These are phyloP conservation scores for Mellivora capensis DNA, from an alignment of 2,113 vertebrate species.

Conservation along the genomic window DNA sequence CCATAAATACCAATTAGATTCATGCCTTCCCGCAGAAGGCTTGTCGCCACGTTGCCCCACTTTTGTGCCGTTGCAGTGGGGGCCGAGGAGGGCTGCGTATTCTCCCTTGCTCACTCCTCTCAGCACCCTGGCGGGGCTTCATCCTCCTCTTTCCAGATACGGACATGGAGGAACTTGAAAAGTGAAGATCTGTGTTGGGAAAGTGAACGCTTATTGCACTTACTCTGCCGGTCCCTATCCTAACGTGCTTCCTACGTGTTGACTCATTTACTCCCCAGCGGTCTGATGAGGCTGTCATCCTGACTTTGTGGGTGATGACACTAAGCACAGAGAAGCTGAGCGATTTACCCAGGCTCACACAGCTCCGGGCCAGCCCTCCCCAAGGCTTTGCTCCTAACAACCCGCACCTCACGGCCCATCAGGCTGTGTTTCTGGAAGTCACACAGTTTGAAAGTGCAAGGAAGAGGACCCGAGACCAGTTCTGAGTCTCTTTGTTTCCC, in stretches of 20 bases:
- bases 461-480: not conserved
- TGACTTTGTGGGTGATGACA: not conserved
- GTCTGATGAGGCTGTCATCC: not conserved
- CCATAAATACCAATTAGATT: rapidly evolving
- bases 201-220: not conserved
- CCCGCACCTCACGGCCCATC: too few species aligned
- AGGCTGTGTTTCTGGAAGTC: not conserved
- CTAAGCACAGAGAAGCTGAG: not conserved
- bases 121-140: not conserved
- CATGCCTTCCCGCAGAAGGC: not conserved
- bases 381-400: not conserved
- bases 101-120: not conserved
- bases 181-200: not conserved
- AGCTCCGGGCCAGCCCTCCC: not conserved
- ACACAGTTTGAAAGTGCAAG: not conserved
- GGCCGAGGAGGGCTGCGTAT: rapidly evolving
- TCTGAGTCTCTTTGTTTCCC: not conserved
- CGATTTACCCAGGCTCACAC: not conserved
- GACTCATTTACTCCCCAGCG: not conserved
- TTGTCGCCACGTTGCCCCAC: rapidly evolving
- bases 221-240: not conserved
- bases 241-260: not conserved
- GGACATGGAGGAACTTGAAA: not conserved
- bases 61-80: not conserved
- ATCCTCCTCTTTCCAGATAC: not conserved